Evolutionary conservation across 2,888 invertebrate species (phyloP).

Genomic region (Spodoptera exigua): DNA sequence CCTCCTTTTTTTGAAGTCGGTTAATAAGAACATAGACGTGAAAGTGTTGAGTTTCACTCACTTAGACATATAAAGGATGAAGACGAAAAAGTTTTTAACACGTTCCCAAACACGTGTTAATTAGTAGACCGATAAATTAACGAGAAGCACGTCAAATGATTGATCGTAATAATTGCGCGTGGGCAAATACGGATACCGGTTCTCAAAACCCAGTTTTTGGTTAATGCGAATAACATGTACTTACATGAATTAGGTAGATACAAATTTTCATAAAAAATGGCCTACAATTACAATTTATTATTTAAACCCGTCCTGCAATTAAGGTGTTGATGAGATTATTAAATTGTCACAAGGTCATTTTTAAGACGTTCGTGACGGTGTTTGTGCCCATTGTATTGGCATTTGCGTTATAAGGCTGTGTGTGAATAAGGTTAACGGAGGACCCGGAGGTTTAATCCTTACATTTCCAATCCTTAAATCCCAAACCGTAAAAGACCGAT

Average conservation of each 20-base stretch:
- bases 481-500: too few species aligned
- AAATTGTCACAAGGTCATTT: too few species aligned
- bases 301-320: neutral
- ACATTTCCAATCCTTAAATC: too few species aligned
- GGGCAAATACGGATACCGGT: conserved; percentile 15
- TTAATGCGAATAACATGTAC: too few species aligned
- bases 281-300: conserved; percentile 11
- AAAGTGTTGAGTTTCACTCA: conserved; percentile 22
- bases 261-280: conserved; percentile 3
- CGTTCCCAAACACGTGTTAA: conserved; percentile 2
- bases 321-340: neutral
- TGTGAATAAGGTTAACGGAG: too few species aligned
- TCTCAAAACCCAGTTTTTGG: neutral
- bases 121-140: neutral
- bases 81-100: neutral
- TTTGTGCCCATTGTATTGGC: too few species aligned
- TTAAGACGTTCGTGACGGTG: too few species aligned
- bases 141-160: neutral
- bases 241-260: conserved; percentile 2
- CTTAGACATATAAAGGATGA: neutral
- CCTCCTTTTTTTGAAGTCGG: too few species aligned
- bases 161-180: conserved; percentile 11
- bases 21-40: neutral
- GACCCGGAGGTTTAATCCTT: too few species aligned
- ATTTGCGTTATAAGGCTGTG: too few species aligned